Percentiles rank a stretch among this genome's conserved stretches.
phyloP scores from a whole-genome alignment of 92 coral and sea anemone species.

The Umimayanthus chanpuru region DNA sequence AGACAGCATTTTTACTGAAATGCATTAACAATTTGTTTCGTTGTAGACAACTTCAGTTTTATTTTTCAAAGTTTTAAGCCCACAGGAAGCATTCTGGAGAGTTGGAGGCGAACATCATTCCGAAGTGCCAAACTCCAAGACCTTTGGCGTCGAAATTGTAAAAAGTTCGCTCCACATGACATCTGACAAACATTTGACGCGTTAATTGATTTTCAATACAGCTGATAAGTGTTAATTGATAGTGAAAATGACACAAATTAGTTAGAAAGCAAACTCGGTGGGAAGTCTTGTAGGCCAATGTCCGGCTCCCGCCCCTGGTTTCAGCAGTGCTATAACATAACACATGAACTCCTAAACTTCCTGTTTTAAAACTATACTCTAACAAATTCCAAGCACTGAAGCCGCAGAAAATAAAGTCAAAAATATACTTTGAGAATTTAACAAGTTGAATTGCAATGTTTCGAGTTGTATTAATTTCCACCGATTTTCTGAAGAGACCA shows the following conservation, averaged over 20 bases:
- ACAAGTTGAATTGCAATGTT: neutral
- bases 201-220: slow-evolving; percentile 70
- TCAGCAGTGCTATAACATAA: neutral
- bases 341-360: neutral
- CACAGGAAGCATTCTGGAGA: slow-evolving; percentile 32
- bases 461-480: slow-evolving; percentile 28
- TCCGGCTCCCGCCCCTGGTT: slow-evolving; percentile 3
- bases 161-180: slow-evolving; percentile 48
- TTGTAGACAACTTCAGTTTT: neutral
- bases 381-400: neutral
- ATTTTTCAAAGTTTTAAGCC: neutral
- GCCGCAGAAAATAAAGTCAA: neutral
- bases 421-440: neutral
- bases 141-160: slow-evolving; percentile 66
- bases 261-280: slow-evolving; percentile 36
- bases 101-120: slow-evolving; percentile 6
- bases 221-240: slow-evolving; percentile 77
- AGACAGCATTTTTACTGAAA: neutral
- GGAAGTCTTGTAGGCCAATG: slow-evolving; percentile 11
- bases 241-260: slow-evolving; percentile 65
- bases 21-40: neutral
- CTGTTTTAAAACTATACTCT: neutral
- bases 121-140: slow-evolving; percentile 58
- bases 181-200: slow-evolving; percentile 60
- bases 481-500: slow-evolving; percentile 54